phyloP scores from a whole-genome alignment of 2,797 vertebrate species.

The Anguilla obscura region DNA sequence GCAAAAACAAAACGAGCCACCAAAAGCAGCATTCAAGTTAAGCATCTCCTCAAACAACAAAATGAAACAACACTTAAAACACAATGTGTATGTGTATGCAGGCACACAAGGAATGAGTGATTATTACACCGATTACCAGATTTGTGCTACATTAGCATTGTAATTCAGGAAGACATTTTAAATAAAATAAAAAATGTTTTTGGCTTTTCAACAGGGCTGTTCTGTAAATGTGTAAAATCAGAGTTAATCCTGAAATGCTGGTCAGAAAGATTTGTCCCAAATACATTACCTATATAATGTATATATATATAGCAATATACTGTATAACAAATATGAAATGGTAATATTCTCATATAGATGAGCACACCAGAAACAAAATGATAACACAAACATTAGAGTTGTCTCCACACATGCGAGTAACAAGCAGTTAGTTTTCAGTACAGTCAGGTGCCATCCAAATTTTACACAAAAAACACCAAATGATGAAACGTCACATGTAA shows the following conservation, averaged over 20 bases:
- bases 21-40: neutral
- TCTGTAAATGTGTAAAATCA: neutral
- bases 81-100: neutral
- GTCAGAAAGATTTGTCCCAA: neutral
- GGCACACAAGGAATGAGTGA: neutral
- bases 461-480: conserved; percentile 40
- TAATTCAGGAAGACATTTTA: conserved; percentile 1
- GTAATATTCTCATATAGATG: neutral
- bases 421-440: conserved; percentile 15
- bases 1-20: neutral
- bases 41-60: neutral
- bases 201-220: neutral
- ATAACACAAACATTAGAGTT: neutral
- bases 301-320: neutral
- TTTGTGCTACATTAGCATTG: neutral
- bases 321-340: neutral
- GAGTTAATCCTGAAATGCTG: neutral
- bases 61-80: neutral
- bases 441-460: conserved; percentile 40
- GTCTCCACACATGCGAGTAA: neutral
- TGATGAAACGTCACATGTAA: conserved; percentile 29
- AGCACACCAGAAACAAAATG: conserved; percentile 1
- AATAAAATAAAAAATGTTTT: neutral
- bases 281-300: no score
- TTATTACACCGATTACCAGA: neutral